Evolutionary conservation across 2,797 vertebrate species (phyloP).

Genomic region (Spondyliosoma cantharus): DNA sequence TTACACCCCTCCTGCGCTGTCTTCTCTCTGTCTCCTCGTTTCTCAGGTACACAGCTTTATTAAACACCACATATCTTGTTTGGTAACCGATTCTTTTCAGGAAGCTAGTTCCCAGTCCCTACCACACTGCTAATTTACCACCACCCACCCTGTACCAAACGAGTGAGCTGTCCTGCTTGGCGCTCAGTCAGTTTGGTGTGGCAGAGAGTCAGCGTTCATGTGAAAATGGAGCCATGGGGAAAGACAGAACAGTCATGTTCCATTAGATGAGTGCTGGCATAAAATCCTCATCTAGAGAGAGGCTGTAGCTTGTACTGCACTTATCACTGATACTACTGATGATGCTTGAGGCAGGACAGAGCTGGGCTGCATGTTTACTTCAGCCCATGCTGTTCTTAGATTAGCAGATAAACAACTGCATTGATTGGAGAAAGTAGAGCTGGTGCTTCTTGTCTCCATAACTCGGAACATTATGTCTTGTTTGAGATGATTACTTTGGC

Average conservation of each 20-base stretch:
- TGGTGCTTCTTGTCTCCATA: constrained; percentile 13
- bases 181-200: constrained; percentile 51
- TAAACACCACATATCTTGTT: constrained; percentile 47
- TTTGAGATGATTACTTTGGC: constrained; percentile 64
- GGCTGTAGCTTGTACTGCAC: constrained; percentile 35
- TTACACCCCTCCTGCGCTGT: not conserved
- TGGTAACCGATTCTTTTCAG: constrained; percentile 36
- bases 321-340: constrained; percentile 54
- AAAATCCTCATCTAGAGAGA: constrained; percentile 56
- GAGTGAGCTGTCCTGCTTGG: constrained; percentile 57
- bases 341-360: constrained; percentile 44
- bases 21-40: constrained; percentile 35
- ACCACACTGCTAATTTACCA: constrained; percentile 21
- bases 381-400: constrained; percentile 37
- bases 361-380: constrained; percentile 47
- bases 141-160: constrained; percentile 27
- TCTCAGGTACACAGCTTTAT: constrained; percentile 51
- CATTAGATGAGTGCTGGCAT: constrained; percentile 62
- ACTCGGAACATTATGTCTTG: constrained; percentile 53
- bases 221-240: constrained; percentile 65
- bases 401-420: constrained; percentile 57
- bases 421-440: constrained; percentile 42
- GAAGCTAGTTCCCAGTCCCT: constrained; percentile 24
- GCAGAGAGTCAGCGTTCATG: constrained; percentile 56
- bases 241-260: constrained; percentile 68